Evolutionary conservation across 2,113 vertebrate species (phyloP), one percentile per base, ranked within the genome.

Genomic region (Oncorhynchus gorbuscha): DNA sequence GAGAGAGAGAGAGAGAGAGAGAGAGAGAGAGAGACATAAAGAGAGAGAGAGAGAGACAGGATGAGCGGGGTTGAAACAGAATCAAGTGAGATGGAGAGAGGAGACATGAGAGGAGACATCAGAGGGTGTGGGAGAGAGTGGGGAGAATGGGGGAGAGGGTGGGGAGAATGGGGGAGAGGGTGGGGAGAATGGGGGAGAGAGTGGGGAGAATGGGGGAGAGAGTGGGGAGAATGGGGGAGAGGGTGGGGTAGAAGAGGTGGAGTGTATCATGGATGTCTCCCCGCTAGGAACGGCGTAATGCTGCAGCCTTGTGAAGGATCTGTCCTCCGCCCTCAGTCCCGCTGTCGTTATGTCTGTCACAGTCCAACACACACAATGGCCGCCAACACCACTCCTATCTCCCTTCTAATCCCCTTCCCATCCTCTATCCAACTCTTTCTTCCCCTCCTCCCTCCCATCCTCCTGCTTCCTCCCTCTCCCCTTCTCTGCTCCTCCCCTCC

Each of bases 21-120:
- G 55, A 61, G 64, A 26, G 26, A 26, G 2, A 26, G 26, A 26
- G 26, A 28, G 26, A 2, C n/a, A n/a, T n/a, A n/a, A 2, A 28
- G 26, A 28, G 26, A 2, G 35, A n/a, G 26, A 24, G 24, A n/a
- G 55, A 61, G 65, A 45, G 73, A 32, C 2, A 16, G 80, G 76
- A 76, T 70, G 48, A 78, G 77, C 39, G 59, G 59, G 76, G 72
- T 79, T 82, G 58, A 82, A 84, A 83, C 72, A 74, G 80, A 87
- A 78, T 81, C 18, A 58, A 58, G 20, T 20, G 20, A 58, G 55
- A 58, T 20, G 20, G 55, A 58, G 55, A 75, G 48, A 49, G 13
- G 39, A 45, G 59, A 24, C 24, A 24, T 24, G 24, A 24, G 24
- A 24, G 24, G 24, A 61, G 48, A 39, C 39, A 45, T 45, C 3